A percentile compares a stretch with the other conserved stretches of the same genome.
Conservation (phyloP, 2,113 vertebrate species). For the Otus sunia region DNA sequence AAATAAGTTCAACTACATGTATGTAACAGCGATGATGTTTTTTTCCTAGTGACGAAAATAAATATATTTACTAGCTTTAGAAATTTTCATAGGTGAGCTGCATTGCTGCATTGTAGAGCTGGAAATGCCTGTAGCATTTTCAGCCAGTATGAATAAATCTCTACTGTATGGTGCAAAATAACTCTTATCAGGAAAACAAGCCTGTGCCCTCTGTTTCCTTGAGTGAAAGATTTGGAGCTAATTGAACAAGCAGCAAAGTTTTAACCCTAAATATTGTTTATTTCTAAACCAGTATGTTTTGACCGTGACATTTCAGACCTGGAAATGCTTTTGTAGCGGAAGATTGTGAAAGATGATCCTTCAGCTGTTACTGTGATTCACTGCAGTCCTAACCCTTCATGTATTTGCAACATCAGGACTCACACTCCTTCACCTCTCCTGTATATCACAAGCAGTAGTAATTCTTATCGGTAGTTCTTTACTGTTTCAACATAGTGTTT, state of each 20-base stretch:
- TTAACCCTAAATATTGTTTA: neutral
- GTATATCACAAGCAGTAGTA: neutral
- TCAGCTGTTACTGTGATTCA: neutral
- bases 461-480: neutral
- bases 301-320: neutral
- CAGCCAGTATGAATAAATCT: neutral
- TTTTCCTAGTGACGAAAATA: neutral
- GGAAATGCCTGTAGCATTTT: neutral
- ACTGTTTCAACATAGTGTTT: neutral
- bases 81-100: neutral
- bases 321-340: neutral
- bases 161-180: neutral
- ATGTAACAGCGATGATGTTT: neutral
- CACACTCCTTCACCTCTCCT: neutral
- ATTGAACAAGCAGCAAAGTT: neutral
- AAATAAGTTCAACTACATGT: neutral
- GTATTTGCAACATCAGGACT: neutral
- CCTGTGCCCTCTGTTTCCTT: neutral
- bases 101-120: neutral
- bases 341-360: neutral
- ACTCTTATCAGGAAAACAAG: neutral
- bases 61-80: neutral
- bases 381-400: neutral
- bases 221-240: neutral
- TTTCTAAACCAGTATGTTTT: neutral